Conservation (phyloP, 1,140 invertebrate genomes). For the Cheumatopsyche charites region DNA sequence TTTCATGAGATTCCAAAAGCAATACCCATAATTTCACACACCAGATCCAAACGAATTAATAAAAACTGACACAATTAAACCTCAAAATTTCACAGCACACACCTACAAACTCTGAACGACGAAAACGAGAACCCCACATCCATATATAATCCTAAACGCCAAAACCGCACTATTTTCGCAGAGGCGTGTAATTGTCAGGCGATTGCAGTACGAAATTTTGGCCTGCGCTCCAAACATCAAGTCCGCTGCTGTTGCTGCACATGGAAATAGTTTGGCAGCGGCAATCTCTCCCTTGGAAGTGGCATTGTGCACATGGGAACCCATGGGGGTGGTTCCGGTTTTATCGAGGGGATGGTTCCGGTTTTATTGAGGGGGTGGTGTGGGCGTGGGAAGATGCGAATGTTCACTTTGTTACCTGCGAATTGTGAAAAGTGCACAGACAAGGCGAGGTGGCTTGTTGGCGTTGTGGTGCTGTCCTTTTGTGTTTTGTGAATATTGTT, state of each 20-base stretch:
- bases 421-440: slow-evolving; percentile 25
- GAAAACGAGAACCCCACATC: no score
- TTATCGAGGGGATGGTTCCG: no score
- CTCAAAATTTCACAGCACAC: no score
- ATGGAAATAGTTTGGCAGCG: slow-evolving; percentile 31
- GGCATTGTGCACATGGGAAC: neutral
- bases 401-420: slow-evolving; percentile 39
- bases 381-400: slow-evolving; percentile 8
- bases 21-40: no score
- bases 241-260: neutral
- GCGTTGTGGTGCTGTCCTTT: no score
- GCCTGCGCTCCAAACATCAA: neutral
- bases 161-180: neutral
- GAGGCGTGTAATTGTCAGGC: neutral
- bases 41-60: no score
- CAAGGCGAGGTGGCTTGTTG: neutral
- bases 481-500: no score
- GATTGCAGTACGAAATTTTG: no score
- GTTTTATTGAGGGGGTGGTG: neutral
- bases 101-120: no score
- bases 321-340: neutral
- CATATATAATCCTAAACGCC: no score
- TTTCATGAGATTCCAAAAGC: no score
- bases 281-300: slow-evolving; percentile 33
- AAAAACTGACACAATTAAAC: no score